These are phyloP conservation scores for Aricia artaxerxes DNA, from an alignment of 2,888 invertebrate genomes.

Conservation along the genomic window DNA sequence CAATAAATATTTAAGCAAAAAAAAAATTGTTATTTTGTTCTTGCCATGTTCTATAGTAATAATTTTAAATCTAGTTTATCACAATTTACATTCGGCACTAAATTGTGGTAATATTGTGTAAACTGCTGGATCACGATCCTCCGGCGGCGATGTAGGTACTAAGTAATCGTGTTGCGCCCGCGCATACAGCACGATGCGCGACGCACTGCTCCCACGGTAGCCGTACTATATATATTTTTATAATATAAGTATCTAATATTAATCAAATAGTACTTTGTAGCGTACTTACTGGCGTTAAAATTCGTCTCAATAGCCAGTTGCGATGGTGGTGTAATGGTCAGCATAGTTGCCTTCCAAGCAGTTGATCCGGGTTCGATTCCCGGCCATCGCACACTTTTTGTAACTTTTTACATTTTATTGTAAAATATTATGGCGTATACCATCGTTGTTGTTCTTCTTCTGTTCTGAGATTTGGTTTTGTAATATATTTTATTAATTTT, in stretches of 20 bases:
- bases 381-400: constrained; percentile 78
- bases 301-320: constrained; percentile 36
- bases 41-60: too few species aligned
- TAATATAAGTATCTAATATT: background rate
- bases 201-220: constrained; percentile 3
- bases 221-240: background rate
- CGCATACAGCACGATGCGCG: constrained; percentile 21
- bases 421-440: too few species aligned
- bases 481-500: background rate
- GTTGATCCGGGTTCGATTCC: constrained; percentile 82
- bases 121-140: constrained; percentile 52
- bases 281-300: background rate
- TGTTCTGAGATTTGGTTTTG: background rate
- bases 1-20: too few species aligned
- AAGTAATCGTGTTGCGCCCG: constrained; percentile 52
- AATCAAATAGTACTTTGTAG: background rate
- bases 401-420: background rate
- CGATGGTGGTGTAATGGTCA: constrained; percentile 82
- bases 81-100: background rate
- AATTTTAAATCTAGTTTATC: too few species aligned
- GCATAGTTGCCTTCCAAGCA: constrained; percentile 82
- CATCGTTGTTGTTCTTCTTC: too few species aligned
- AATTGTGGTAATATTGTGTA: background rate
- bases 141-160: constrained; percentile 58
- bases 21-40: too few species aligned